Conservation (phyloP, 2,113 vertebrate genomes). For the Mesitornis unicolor region DNA sequence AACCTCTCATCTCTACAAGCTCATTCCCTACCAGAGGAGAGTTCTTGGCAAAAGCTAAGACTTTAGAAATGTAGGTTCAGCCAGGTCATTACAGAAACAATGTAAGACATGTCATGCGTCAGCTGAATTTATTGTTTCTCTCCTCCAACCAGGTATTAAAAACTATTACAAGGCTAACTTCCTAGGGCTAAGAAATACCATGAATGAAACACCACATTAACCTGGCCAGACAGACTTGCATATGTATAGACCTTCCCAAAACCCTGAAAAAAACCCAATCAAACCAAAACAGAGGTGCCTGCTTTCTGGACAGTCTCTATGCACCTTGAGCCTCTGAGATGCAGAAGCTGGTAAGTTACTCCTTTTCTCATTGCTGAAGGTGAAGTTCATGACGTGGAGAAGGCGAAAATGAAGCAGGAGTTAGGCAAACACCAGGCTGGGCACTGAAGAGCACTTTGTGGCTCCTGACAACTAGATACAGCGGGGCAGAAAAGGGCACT, state of each 20-base stretch:
- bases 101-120: neutral
- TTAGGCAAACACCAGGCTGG: neutral
- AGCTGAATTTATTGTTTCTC: neutral
- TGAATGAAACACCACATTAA: neutral
- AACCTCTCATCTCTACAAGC: neutral
- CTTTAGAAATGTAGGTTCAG: neutral
- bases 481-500: neutral
- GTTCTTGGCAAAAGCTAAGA: neutral
- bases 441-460: neutral
- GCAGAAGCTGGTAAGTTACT: neutral
- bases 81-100: neutral
- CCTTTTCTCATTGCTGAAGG: neutral
- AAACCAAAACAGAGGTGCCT: neutral
- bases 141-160: neutral
- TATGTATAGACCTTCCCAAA: neutral
- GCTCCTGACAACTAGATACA: neutral
- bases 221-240: neutral
- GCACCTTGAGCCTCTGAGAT: neutral
- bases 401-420: neutral
- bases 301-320: neutral
- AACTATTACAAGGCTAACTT: neutral
- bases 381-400: neutral
- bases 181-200: neutral
- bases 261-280: neutral
- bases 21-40: neutral